These are phyloP conservation scores for Tipula confusa DNA, from an alignment of 2,888 invertebrate species.

Conservation along the genomic window DNA sequence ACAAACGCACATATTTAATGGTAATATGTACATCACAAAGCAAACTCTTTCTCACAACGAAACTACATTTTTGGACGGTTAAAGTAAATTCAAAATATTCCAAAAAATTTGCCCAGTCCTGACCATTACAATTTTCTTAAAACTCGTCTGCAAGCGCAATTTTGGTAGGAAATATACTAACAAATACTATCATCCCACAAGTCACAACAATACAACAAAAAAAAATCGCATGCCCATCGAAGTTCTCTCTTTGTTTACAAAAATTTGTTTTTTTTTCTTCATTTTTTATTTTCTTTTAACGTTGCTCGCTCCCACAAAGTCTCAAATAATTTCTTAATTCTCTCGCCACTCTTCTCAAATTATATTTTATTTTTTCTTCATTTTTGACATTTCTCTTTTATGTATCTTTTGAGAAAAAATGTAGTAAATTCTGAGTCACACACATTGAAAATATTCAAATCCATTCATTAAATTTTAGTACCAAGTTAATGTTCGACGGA, in stretches of 20 bases:
- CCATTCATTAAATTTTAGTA: background rate
- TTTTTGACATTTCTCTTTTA: background rate
- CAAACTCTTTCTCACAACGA: no score
- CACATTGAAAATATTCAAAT: background rate
- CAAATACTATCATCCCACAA: background rate
- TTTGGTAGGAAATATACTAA: background rate
- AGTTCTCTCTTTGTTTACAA: slow-evolving; percentile 8
- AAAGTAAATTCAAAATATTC: no score
- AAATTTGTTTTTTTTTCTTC: background rate
- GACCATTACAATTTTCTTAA: background rate
- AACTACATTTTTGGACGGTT: no score
- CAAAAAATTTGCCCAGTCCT: background rate
- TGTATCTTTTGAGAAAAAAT: background rate
- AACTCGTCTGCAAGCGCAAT: background rate
- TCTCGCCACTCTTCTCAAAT: background rate
- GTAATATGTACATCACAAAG: no score
- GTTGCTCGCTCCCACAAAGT: background rate
- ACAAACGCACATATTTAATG: no score
- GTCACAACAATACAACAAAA: background rate
- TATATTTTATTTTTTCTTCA: background rate
- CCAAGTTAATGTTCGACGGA: background rate
- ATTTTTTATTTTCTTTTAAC: background rate
- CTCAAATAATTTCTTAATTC: background rate
- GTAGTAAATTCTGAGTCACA: background rate
- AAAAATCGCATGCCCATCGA: no score